These are phyloP conservation scores for Pantherophis vulpinus DNA, from an alignment of 2,797 vertebrate genomes.

Conservation along the genomic window DNA sequence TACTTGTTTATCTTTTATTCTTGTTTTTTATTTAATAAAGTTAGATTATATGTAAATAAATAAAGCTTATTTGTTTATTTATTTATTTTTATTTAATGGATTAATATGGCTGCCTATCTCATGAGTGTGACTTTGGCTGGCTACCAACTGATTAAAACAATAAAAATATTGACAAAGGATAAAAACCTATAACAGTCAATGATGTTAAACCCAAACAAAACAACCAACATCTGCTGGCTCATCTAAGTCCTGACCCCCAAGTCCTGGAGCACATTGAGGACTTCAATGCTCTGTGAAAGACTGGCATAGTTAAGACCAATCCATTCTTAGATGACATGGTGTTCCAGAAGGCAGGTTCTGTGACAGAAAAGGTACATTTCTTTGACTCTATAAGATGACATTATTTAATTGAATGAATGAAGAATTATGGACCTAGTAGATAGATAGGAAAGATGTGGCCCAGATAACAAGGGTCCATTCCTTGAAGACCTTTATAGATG, in stretches of 20 bases:
- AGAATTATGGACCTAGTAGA: background rate
- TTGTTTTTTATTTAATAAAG: background rate
- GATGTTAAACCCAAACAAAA: background rate
- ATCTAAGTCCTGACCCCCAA: background rate
- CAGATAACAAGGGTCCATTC: background rate
- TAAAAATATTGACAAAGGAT: background rate
- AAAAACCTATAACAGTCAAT: background rate
- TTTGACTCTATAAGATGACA: background rate
- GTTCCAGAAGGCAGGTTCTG: background rate
- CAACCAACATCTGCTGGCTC: background rate
- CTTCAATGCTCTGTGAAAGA: background rate
- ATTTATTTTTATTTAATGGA: background rate
- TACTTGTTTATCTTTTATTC: background rate
- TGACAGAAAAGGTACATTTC: background rate
- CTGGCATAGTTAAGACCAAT: background rate
- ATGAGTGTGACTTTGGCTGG: background rate
- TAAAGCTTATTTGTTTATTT: background rate
- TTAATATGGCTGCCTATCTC: background rate
- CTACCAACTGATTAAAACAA: background rate
- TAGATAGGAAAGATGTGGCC: background rate
- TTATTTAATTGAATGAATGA: background rate
- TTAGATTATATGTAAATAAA: background rate
- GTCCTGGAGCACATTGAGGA: background rate
- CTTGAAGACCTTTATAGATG: background rate
- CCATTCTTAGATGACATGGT: background rate